These are phyloP conservation scores for Kryptolebias ocellatus DNA, from an alignment of 2,797 vertebrate species.

Conservation along the genomic window DNA sequence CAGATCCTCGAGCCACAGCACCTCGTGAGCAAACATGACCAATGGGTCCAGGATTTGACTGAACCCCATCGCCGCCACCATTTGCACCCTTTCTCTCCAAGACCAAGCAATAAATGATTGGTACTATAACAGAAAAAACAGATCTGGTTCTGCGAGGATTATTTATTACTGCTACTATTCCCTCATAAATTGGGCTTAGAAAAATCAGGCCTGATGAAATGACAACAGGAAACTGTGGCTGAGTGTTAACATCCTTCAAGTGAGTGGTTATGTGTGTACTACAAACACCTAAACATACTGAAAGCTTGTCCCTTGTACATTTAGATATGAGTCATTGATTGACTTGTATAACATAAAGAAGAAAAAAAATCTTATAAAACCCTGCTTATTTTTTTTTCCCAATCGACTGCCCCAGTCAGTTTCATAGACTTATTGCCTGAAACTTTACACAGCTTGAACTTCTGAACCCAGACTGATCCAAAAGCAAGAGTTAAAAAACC, in stretches of 20 bases:
- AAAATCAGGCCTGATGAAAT: conserved; percentile 43
- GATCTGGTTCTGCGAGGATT: conserved; percentile 31
- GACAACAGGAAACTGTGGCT: conserved; percentile 31
- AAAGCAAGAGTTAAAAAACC: conserved; percentile 41
- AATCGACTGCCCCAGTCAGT: conserved; percentile 1
- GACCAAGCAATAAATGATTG: conserved; percentile 52
- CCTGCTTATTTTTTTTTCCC: background rate
- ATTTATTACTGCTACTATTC: conserved; percentile 40
- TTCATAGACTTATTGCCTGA: conserved; percentile 19
- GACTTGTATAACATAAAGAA: conserved; percentile 5
- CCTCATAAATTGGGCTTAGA: conserved; percentile 44
- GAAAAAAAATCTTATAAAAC: conserved; percentile 10
- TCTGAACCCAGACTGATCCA: conserved; percentile 44
- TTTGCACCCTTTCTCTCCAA: conserved; percentile 28
- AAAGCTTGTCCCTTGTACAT: conserved; percentile 12
- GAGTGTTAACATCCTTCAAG: no score
- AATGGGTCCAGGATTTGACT: conserved; percentile 52
- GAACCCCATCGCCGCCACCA: conserved; percentile 37
- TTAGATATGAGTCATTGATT: conserved; percentile 8
- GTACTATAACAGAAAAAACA: conserved; percentile 52
- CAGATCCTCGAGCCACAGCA: conserved; percentile 49
- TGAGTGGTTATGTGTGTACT: no score
- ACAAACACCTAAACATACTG: conserved; percentile 6
- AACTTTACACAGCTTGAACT: conserved; percentile 43
- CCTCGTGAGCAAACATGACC: conserved; percentile 63